These are phyloP conservation scores for Enhydra lutris DNA, from an alignment of 2,113 vertebrate genomes.

Conservation along the genomic window DNA sequence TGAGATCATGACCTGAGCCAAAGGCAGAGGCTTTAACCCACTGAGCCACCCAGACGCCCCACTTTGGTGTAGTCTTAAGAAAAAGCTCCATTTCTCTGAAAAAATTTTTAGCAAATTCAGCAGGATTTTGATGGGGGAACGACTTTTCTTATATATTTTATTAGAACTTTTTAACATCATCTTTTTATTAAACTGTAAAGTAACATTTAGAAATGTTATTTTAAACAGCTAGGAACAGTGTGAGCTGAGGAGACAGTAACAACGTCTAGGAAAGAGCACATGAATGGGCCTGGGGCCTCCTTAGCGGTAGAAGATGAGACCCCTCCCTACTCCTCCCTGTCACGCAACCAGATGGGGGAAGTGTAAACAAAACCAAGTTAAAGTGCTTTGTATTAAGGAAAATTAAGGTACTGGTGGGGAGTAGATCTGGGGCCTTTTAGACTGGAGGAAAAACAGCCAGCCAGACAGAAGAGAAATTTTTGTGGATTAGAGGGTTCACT, in stretches of 20 bases:
- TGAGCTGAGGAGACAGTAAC: background rate
- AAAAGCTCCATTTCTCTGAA: background rate
- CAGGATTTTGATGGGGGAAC: background rate
- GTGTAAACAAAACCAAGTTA: background rate
- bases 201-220: background rate
- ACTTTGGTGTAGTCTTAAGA: background rate
- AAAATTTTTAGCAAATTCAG: background rate
- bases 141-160: background rate
- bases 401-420: background rate
- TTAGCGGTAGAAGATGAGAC: background rate
- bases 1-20: no score
- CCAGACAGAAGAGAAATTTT: background rate
- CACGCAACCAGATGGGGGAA: background rate
- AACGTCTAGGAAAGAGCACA: background rate
- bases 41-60: no score
- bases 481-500: accelerated
- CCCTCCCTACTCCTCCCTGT: no score
- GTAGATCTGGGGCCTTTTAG: background rate
- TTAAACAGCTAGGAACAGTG: background rate
- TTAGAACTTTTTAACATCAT: background rate
- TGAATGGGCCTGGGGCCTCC: background rate
- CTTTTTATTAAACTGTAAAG: background rate
- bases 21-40: no score
- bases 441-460: background rate
- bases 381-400: background rate